phyloP scores from a whole-genome alignment of 2,113 vertebrate species.

The Charina bottae region DNA sequence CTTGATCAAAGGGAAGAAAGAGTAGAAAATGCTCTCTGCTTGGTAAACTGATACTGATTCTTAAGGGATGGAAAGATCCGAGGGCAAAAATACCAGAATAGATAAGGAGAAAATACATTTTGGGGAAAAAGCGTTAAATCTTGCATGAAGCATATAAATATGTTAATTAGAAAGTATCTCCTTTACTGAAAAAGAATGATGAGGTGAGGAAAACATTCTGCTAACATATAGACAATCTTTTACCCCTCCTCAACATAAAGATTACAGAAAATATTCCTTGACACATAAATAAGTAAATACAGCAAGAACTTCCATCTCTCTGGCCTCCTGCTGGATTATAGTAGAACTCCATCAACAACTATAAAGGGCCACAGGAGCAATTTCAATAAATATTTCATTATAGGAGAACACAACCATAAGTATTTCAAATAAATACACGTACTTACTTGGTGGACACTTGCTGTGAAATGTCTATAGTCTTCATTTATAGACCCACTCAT shows the following conservation, averaged over 20 bases:
- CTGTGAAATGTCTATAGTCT: constrained; percentile 53
- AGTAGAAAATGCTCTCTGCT: constrained; percentile 51
- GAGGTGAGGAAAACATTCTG: constrained; percentile 45
- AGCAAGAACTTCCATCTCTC: constrained; percentile 38
- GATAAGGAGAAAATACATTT: neutral
- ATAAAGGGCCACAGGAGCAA: constrained; percentile 49
- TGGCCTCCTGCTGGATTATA: constrained; percentile 53
- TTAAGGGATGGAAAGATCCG: constrained; percentile 38
- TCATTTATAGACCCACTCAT: constrained; percentile 57
- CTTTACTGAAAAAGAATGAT: constrained; percentile 34
- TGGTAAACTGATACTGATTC: constrained; percentile 51
- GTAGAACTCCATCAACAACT: constrained; percentile 54
- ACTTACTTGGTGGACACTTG: constrained; percentile 42
- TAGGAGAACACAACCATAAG: constrained; percentile 45
- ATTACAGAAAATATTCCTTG: constrained; percentile 48
- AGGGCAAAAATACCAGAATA: constrained; percentile 23
- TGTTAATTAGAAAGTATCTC: constrained; percentile 41
- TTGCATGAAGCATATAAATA: neutral
- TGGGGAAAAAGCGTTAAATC: neutral
- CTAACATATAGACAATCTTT: constrained; percentile 57
- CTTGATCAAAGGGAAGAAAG: constrained; percentile 55
- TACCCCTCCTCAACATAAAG: constrained; percentile 57
- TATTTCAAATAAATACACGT: constrained; percentile 60
- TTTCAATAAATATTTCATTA: constrained; percentile 71
- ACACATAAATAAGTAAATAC: constrained; percentile 70